Evolutionary conservation across 2,113 vertebrate species (phyloP).

Genomic region (Neomonachus schauinslandi): DNA sequence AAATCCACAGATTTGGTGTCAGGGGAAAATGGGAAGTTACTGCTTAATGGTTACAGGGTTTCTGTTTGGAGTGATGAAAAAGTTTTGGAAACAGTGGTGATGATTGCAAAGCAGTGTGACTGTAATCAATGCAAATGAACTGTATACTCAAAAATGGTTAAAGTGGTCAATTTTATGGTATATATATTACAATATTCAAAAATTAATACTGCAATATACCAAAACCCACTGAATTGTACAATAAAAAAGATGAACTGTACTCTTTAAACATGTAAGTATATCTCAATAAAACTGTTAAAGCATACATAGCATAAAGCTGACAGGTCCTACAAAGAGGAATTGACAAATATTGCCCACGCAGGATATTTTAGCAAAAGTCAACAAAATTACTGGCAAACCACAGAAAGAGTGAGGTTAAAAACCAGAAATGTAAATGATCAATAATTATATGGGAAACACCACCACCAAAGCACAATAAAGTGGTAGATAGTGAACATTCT

Average conservation of each 20-base stretch:
- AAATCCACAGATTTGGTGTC: neutral
- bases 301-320: neutral
- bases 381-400: neutral
- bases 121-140: neutral
- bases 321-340: neutral
- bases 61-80: neutral
- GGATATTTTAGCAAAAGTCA: neutral
- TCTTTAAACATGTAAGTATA: neutral
- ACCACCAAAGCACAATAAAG: neutral
- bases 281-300: neutral
- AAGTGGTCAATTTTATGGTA: neutral
- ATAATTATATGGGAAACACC: neutral
- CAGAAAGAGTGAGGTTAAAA: neutral
- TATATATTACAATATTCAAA: neutral
- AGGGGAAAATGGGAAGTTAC: neutral
- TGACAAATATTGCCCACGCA: neutral
- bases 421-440: neutral
- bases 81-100: neutral
- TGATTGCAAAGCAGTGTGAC: neutral
- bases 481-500: neutral
- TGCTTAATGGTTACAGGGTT: neutral
- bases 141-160: neutral
- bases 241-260: neutral
- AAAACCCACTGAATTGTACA: neutral
- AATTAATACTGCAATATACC: neutral